Conservation (phyloP, 1,140 invertebrate species). For the Cotesia chilonis region DNA sequence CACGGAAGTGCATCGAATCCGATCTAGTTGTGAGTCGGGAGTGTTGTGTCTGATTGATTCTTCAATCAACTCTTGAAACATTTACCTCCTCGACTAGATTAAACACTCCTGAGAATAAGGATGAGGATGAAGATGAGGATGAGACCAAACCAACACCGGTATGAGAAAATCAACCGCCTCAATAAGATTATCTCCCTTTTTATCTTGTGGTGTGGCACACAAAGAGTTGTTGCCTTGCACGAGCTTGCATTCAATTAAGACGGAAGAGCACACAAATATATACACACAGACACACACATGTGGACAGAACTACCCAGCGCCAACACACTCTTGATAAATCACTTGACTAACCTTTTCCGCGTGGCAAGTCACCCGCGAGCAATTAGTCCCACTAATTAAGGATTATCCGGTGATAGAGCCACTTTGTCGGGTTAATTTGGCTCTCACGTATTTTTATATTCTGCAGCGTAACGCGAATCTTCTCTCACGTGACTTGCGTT, state of each 20-base stretch:
- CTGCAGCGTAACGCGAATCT: background rate
- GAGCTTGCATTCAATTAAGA: constrained; percentile 56
- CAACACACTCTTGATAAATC: constrained; percentile 50
- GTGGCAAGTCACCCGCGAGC: constrained; percentile 41
- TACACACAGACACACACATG: constrained; percentile 23
- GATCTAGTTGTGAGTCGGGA: background rate
- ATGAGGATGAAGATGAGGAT: too few relatives aligned
- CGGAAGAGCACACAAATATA: constrained; percentile 33
- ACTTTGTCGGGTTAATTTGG: constrained; percentile 58
- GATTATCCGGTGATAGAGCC: constrained; percentile 50
- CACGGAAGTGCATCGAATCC: constrained; percentile 30
- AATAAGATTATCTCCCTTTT: constrained; percentile 21
- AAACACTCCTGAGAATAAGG: background rate
- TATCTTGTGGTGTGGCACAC: constrained; percentile 17
- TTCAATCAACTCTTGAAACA: constrained; percentile 28
- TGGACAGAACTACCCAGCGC: too few relatives aligned
- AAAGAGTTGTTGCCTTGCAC: constrained; percentile 28
- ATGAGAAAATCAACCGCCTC: constrained; percentile 33
- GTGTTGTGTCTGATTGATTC: constrained; percentile 24
- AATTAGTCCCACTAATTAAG: constrained; percentile 59
- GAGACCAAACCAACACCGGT: too few relatives aligned
- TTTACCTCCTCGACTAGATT: constrained; percentile 18
- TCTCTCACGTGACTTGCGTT: too few relatives aligned
- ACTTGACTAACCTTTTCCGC: constrained; percentile 52
- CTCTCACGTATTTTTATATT: constrained; percentile 37